Percentiles rank a stretch among this genome's conserved stretches.
Conservation (phyloP, 2,797 vertebrate species). For the Craterocephalus amniculus region DNA sequence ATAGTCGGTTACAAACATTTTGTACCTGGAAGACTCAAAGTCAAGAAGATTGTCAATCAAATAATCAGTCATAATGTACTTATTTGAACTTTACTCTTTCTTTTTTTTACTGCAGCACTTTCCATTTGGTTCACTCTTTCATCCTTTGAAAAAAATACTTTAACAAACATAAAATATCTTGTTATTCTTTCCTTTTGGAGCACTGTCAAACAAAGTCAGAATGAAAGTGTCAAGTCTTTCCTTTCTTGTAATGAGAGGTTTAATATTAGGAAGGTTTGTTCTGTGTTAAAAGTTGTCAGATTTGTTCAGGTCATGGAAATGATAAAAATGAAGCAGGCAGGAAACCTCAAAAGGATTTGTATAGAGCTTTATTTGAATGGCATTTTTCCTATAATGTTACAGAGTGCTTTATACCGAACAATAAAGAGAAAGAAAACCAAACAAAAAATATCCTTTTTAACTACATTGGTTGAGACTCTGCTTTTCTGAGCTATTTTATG, state of each 20-base stretch:
- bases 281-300: conserved; percentile 20
- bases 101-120: conserved; percentile 23
- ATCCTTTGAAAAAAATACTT: conserved; percentile 40
- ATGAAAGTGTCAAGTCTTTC: conserved; percentile 20
- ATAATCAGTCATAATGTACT: conserved; percentile 50
- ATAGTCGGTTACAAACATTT: conserved; percentile 36
- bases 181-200: conserved; percentile 31
- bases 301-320: neutral
- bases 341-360: neutral
- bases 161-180: conserved; percentile 18
- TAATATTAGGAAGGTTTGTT: neutral
- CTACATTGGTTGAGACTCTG: neutral
- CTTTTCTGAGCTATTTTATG: neutral
- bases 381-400: neutral
- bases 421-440: neutral
- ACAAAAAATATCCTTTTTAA: neutral
- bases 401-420: neutral
- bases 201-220: conserved; percentile 25
- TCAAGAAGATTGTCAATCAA: conserved; percentile 55
- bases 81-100: conserved; percentile 40
- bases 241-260: conserved; percentile 11
- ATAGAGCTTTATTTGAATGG: neutral
- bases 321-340: neutral
- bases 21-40: conserved; percentile 44
- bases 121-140: conserved; percentile 41